These are phyloP conservation scores for Perca flavescens DNA, from an alignment of 2,113 vertebrate genomes.

Conservation along the genomic window DNA sequence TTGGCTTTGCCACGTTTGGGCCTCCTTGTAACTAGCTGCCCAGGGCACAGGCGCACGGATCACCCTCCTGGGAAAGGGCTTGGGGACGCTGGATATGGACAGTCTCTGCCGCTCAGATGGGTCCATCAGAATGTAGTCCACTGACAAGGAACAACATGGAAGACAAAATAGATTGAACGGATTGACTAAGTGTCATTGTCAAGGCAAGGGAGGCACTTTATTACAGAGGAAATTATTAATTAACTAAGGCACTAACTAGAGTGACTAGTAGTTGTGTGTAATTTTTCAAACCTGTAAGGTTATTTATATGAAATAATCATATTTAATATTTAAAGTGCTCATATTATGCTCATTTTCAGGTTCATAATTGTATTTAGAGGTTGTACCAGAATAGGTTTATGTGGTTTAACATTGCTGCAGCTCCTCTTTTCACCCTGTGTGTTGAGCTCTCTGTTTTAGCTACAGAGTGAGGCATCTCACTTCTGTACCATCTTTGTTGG, in stretches of 20 bases:
- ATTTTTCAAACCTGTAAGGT: neutral
- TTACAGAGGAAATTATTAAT: neutral
- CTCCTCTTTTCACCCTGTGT: too few species aligned
- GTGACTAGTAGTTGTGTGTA: neutral
- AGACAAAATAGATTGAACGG: neutral
- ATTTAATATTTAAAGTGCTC: neutral
- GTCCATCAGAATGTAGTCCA: slow-evolving; percentile 93
- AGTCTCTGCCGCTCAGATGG: slow-evolving; percentile 87
- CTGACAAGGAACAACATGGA: slow-evolving; percentile 69
- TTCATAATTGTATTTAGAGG: too few species aligned
- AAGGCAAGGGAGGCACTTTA: neutral
- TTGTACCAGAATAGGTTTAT: too few species aligned
- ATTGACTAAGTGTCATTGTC: neutral
- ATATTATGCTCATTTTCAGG: too few species aligned
- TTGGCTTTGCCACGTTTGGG: slow-evolving; percentile 83
- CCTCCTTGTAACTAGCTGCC: slow-evolving; percentile 78
- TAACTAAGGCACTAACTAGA: neutral
- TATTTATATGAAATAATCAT: neutral
- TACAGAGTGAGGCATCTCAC: too few species aligned
- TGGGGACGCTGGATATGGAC: slow-evolving; percentile 86
- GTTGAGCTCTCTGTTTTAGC: too few species aligned
- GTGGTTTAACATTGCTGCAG: too few species aligned
- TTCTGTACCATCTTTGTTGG: too few species aligned
- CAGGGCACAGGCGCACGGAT: slow-evolving; percentile 91
- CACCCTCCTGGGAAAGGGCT: slow-evolving; percentile 84